Evolutionary conservation across 2,888 invertebrate species (phyloP).

Genomic region (Mimas tiliae): DNA sequence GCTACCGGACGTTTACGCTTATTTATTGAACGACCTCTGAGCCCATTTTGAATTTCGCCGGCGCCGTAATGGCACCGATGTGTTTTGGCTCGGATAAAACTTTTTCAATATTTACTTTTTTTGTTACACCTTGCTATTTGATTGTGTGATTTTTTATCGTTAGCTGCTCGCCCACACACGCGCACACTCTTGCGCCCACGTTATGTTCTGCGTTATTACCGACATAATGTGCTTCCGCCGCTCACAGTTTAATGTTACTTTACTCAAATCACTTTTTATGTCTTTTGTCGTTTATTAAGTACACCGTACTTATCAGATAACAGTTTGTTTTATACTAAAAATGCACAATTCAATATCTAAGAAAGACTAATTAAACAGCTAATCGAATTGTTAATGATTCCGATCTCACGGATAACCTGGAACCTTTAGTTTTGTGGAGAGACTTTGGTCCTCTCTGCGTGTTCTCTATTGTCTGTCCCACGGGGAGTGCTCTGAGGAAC

Average conservation of each 20-base stretch:
- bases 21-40: constrained; percentile 44
- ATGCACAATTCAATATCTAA: no score
- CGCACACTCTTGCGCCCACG: not conserved
- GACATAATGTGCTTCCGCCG: not conserved
- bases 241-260: constrained; percentile 1
- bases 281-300: not conserved
- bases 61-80: constrained; percentile 31
- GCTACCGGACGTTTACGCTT: constrained; percentile 36
- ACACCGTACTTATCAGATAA: not conserved
- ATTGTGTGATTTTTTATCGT: constrained; percentile 27
- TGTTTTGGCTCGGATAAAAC: constrained; percentile 30
- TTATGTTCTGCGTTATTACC: not conserved
- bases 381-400: no score
- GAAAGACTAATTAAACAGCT: no score
- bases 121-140: constrained; percentile 21
- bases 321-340: not conserved
- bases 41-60: constrained; percentile 38
- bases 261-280: not conserved
- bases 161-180: not conserved
- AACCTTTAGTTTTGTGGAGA: no score
- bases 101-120: constrained; percentile 37
- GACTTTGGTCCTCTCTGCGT: no score
- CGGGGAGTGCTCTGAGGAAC: no score
- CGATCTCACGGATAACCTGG: no score
- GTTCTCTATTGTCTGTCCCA: no score